Conservation (phyloP, 2,797 vertebrate genomes). For the Poeciliopsis gracilis region DNA sequence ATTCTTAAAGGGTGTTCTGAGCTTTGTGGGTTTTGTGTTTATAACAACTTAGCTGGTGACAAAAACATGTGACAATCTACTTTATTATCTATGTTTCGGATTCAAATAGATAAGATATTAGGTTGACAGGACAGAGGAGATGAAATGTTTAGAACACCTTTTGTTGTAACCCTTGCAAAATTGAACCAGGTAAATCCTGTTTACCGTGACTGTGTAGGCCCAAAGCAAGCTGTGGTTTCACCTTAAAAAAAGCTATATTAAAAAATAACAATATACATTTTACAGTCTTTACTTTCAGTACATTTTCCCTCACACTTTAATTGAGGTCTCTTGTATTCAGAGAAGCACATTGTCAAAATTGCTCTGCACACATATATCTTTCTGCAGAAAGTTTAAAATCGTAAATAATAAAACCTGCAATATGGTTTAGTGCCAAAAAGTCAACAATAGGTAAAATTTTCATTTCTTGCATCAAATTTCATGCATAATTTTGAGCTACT, state of each 20-base stretch:
- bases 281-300: constrained; percentile 34
- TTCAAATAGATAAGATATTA: constrained; percentile 24
- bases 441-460: not conserved
- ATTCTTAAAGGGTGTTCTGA: constrained; percentile 32
- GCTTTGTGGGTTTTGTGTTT: constrained; percentile 30
- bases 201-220: constrained; percentile 39
- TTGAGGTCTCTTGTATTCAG: constrained; percentile 33
- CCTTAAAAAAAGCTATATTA: constrained; percentile 48
- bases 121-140: constrained; percentile 15
- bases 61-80: constrained; percentile 34
- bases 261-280: constrained; percentile 47
- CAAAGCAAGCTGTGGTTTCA: constrained; percentile 53
- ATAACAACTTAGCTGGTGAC: constrained; percentile 22
- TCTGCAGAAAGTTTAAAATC: constrained; percentile 2
- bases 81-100: constrained; percentile 16
- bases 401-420: not conserved
- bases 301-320: constrained; percentile 10
- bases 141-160: constrained; percentile 37
- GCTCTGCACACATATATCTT: not conserved
- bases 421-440: not conserved
- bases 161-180: constrained; percentile 46
- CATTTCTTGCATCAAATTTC: not conserved
- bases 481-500: constrained; percentile 1
- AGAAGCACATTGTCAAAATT: constrained; percentile 8
- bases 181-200: constrained; percentile 42